phyloP scores from a whole-genome alignment of 2,797 vertebrate species.

The Betta splendens region DNA sequence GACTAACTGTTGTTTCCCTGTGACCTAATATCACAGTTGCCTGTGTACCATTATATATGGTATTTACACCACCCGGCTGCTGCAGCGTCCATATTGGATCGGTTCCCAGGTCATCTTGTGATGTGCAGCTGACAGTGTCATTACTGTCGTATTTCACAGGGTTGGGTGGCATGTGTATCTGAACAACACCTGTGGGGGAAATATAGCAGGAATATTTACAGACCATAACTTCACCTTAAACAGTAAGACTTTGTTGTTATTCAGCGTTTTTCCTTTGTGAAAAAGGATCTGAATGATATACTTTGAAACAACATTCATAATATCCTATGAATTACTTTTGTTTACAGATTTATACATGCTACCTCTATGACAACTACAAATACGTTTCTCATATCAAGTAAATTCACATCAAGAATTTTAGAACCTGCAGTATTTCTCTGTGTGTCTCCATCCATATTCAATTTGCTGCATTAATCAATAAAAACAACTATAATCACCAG shows the following conservation, averaged over 20 bases:
- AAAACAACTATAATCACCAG: neutral
- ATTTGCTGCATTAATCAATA: neutral
- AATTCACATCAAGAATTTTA: too few species aligned
- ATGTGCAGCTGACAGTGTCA: accelerated
- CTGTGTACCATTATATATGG: constrained; percentile 55
- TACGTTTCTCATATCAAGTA: too few species aligned
- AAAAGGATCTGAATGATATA: too few species aligned
- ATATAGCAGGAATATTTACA: neutral
- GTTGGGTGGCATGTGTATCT: accelerated
- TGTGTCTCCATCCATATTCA: too few species aligned
- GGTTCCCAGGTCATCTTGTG: accelerated
- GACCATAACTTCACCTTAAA: neutral
- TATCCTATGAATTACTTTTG: too few species aligned
- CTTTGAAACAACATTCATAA: too few species aligned
- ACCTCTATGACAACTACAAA: too few species aligned
- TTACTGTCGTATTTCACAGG: neutral
- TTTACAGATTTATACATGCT: too few species aligned
- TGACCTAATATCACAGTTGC: accelerated
- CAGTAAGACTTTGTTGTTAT: neutral
- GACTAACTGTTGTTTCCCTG: accelerated
- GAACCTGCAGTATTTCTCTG: too few species aligned
- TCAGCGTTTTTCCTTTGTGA: neutral
- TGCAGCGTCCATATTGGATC: neutral
- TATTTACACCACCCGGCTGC: accelerated
- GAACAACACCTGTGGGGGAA: constrained; percentile 61